Evolutionary conservation across 2,113 vertebrate genomes (phyloP), one percentile per base, ranked within the genome.

Genomic region (Phaetusa simplex): DNA sequence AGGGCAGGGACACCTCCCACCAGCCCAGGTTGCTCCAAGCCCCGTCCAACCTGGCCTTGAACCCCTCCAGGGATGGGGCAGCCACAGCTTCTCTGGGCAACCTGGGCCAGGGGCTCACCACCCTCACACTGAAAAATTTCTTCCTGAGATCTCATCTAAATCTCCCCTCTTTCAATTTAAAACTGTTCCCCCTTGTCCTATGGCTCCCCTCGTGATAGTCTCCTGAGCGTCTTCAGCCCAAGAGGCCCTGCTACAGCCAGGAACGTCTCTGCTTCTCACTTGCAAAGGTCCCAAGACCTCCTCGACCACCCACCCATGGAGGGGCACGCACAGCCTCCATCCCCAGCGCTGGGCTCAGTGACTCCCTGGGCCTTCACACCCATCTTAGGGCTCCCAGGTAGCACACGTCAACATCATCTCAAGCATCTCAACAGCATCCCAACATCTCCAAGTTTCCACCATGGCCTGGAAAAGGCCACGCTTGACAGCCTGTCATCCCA

Each of bases 251-350:
- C 74, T 26, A 8, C 43, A 62, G 83, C 67, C 86, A 53, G 56
- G 55, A 88, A 53, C 58, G 32, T 34, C 74, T 45, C 71, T 0
- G 2, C 47, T 29, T 66, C 43, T 49, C 50, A 10, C 49, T 74
- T 21, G 24, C 65, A 8, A 59, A 34, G 40, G 4, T 38, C 56
- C 58, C 7, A 6, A 9, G 43, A 76, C 59, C 42, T 71, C 74
- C 76, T 69, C 1, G 2, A 36, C n/a, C 21, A 8, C 32, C 6
- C 3, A 7, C 32, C 8, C 0, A 0, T 3, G 9, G 18, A 38
- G n/a, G 17, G 20, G 17, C 1, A 0, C 1, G 1, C 22, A 20
- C 9, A 30, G 40, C 21, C 43, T 36, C 78, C 72, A 81, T 38
- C 50, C 53, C n/a, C 73, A 59, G 71, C 58, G 11, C 45, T 1